Base-by-base conservation (phyloP, 2,888 invertebrate genomes). In the Tethea ocularis region DNA sequence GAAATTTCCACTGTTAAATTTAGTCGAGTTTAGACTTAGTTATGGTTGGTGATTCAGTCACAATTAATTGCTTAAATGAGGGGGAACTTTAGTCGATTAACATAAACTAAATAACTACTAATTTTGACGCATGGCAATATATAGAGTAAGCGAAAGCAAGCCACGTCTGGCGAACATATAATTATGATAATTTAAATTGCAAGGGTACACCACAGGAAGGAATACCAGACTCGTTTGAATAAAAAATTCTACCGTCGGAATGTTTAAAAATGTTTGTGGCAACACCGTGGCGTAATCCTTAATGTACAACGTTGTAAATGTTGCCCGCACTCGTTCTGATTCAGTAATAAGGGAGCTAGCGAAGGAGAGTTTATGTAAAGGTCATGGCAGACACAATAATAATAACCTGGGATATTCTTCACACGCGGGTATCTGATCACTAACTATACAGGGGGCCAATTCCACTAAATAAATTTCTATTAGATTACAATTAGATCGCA, bases 231-330 rank as follows among this genome's bases (percentile, higher is more conserved):
- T 46, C 20, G 33, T 46, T n/a, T 17, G 7, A 46, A 46, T 46
- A 46, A 46, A 26, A 26, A 33, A 53, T 29, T 17, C n/a, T 53
- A 17, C 53, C 53, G 4, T 33, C 10, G 33, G 22, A 15, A 55
- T 36, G 33, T 15, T 36, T 15, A 22, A 33, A 33, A 36, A 15
- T 61, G 64, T 52, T 41, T 57, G 4, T 38, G 55, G 52, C 22
- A 20, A 17, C 55, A 51, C n/a, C n/a, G 52, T 55, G 20, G 29
- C 17, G 60, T 54, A 51, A 57, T 26, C 62, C 61, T 57, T 64
- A 64, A 68, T 66, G 60, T 65, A 62, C 63, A 61, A 58, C 51
- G 38, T n/a, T 38, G n/a, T 38, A 58, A 60, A 36, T 52, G 26
- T 38, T 13, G 36, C n/a, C 4, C 2, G 38, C 10, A 36, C 1